phyloP scores from a whole-genome alignment of 2,888 invertebrate species.

The Hemaris fuciformis region DNA sequence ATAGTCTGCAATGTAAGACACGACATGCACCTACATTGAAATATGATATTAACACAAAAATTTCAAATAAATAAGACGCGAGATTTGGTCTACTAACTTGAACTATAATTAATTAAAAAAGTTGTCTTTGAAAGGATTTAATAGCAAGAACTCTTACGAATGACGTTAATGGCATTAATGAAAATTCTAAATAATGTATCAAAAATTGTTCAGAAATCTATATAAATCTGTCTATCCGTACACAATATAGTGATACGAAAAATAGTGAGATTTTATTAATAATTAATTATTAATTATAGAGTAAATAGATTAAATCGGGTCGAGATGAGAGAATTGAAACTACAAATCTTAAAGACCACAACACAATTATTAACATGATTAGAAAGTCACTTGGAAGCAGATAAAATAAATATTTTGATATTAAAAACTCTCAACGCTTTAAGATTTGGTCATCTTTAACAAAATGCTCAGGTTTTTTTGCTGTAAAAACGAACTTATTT shows the following conservation, averaged over 20 bases:
- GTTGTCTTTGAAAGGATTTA: neutral
- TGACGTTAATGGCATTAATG: neutral
- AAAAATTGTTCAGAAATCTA: neutral
- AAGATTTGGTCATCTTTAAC: no score
- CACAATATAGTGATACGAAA: constrained; percentile 11
- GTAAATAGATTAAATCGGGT: constrained; percentile 22
- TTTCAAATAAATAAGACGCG: no score
- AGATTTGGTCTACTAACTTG: neutral
- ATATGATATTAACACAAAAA: no score
- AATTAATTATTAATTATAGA: constrained; percentile 20
- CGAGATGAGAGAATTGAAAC: neutral
- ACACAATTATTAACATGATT: no score
- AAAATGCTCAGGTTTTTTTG: no score
- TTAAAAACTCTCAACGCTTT: no score
- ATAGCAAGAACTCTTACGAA: neutral
- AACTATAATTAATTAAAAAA: neutral
- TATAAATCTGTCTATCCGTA: neutral
- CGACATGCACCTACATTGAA: no score
- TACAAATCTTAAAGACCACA: neutral
- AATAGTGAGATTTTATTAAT: constrained; percentile 10
- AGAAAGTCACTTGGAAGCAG: no score
- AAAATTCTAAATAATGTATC: neutral
- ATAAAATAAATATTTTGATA: no score
- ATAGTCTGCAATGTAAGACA: neutral
- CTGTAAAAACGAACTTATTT: no score